phyloP scores from a whole-genome alignment of 2,888 invertebrate genomes.

The Aporophyla nigra region DNA sequence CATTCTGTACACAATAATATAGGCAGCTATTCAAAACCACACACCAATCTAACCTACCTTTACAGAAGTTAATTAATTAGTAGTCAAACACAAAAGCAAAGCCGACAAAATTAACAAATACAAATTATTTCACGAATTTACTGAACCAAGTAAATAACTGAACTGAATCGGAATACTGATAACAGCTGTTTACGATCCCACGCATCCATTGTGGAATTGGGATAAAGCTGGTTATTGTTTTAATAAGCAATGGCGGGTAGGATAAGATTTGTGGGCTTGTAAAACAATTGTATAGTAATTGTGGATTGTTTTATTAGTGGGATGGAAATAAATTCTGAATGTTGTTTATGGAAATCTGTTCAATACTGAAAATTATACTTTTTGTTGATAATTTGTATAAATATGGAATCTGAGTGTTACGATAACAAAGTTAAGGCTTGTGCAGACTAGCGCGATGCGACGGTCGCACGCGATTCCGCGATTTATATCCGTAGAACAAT shows the following conservation, averaged over 20 bases:
- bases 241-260: constrained; percentile 26
- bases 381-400: too few relatives aligned
- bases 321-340: constrained; percentile 4
- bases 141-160: constrained; percentile 42
- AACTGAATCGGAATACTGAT: constrained; percentile 41
- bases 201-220: constrained; percentile 42
- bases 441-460: too few relatives aligned
- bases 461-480: too few relatives aligned
- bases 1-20: not conserved
- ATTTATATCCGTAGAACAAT: too few relatives aligned
- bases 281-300: constrained; percentile 22
- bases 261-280: constrained; percentile 41
- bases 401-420: too few relatives aligned
- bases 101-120: constrained; percentile 48
- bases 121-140: constrained; percentile 52
- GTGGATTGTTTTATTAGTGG: not conserved
- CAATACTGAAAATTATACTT: not conserved
- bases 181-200: constrained; percentile 57
- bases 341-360: not conserved
- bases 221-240: constrained; percentile 40
- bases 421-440: too few relatives aligned
- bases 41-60: constrained; percentile 4
- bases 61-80: constrained; percentile 39
- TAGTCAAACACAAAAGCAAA: constrained; percentile 50
- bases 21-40: not conserved